Evolutionary conservation across 2,888 invertebrate genomes (phyloP).

Genomic region (Antheraea assamensis): DNA sequence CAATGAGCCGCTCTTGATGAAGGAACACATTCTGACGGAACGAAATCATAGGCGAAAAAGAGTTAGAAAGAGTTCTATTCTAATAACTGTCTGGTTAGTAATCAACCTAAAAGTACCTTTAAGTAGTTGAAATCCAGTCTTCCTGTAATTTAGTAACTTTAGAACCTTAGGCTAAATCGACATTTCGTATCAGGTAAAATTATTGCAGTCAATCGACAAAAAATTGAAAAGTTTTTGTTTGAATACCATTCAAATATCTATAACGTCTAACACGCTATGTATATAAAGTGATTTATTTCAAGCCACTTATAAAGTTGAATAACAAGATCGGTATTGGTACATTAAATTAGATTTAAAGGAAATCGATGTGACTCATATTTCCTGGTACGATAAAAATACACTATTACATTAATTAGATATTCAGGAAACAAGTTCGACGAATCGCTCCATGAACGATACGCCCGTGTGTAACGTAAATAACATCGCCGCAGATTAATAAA

Average conservation of each 20-base stretch:
- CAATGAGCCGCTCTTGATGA: no score
- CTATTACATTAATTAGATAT: not conserved
- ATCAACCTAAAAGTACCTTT: no score
- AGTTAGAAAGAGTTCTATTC: no score
- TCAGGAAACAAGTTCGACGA: conserved; percentile 12
- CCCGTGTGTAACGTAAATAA: conserved; percentile 33
- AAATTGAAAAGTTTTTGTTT: not conserved
- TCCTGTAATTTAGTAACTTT: no score
- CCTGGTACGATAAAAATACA: not conserved
- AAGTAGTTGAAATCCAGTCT: no score
- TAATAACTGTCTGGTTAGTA: no score
- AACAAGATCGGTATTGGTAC: not conserved
- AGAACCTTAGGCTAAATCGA: no score
- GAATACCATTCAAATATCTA: not conserved
- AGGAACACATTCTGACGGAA: no score
- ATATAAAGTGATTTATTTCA: not conserved
- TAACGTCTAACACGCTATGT: not conserved
- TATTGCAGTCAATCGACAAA: no score
- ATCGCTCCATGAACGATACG: conserved; percentile 10
- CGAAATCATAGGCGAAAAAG: no score
- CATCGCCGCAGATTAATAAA: conserved; percentile 10
- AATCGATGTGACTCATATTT: not conserved
- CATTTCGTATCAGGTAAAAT: no score
- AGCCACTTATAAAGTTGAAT: not conserved
- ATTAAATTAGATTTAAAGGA: not conserved